Conservation (phyloP, 2,797 vertebrate species). For the Scolopax bukidnonensis region DNA sequence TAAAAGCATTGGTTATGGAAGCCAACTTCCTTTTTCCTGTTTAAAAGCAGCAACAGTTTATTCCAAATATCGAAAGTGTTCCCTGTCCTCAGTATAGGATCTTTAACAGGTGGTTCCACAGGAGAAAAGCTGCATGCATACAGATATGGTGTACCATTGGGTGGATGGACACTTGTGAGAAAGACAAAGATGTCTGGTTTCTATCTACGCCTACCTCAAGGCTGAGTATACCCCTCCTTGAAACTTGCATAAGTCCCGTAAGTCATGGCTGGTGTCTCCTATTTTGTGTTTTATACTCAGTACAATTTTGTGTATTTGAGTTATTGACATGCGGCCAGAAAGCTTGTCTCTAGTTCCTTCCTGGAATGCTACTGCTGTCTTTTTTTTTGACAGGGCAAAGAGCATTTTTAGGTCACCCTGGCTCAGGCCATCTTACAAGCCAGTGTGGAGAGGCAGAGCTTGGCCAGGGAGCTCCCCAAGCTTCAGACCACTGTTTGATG, state of each 20-base stretch:
- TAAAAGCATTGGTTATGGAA: neutral
- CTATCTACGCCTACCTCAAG: neutral
- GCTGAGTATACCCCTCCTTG: neutral
- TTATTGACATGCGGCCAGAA: neutral
- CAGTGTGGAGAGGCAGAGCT: neutral
- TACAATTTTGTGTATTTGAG: neutral
- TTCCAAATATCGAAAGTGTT: neutral
- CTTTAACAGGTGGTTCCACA: neutral
- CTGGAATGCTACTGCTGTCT: neutral
- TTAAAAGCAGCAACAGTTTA: neutral
- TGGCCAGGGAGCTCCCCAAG: neutral
- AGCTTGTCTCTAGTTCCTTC: neutral
- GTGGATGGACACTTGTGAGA: neutral
- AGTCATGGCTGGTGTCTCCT: neutral
- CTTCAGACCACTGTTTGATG: neutral
- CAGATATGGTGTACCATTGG: fast-evolving
- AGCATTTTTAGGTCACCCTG: neutral
- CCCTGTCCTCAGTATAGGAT: neutral
- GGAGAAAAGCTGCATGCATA: neutral
- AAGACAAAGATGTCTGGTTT: neutral
- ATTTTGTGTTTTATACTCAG: neutral
- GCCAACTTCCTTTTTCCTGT: neutral
- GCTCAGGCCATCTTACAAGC: neutral
- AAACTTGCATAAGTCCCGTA: neutral
- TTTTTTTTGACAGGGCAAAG: neutral